Evolutionary conservation across 37 sponge, comb jelly and placozoan genomes (phyloP).

Genomic region (Spongia lamella): DNA sequence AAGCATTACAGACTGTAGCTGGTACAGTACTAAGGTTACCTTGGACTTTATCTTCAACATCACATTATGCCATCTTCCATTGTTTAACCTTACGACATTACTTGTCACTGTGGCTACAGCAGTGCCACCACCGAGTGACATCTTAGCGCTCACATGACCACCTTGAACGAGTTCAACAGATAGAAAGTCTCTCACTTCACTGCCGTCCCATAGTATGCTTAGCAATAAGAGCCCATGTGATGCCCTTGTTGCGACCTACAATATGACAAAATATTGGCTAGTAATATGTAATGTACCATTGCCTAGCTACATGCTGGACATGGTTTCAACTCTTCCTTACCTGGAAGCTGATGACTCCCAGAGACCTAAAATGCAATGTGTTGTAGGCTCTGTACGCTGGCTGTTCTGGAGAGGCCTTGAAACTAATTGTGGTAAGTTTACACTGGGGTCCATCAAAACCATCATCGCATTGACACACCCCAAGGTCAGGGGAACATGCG

Average conservation of each 20-base stretch:
- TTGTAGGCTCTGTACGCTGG: constrained; percentile 49
- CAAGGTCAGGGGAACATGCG: background rate
- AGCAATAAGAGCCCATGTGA: constrained; percentile 41
- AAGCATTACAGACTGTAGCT: too few relatives aligned
- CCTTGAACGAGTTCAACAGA: constrained; percentile 36
- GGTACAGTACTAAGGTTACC: too few relatives aligned
- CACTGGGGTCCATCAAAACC: background rate
- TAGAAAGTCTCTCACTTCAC: constrained; percentile 33
- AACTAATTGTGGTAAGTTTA: constrained; percentile 33
- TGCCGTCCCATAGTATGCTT: constrained; percentile 46
- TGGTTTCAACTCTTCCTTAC: too few relatives aligned
- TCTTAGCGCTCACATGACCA: constrained; percentile 24
- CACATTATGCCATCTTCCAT: constrained; percentile 62
- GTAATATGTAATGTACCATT: too few relatives aligned
- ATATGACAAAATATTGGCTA: too few relatives aligned
- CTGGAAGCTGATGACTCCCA: constrained; percentile 18
- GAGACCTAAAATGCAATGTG: constrained; percentile 17
- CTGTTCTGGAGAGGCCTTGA: constrained; percentile 16
- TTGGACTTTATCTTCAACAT: constrained; percentile 27
- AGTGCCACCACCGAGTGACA: constrained; percentile 43
- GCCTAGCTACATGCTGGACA: too few relatives aligned
- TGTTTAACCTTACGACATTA: constrained; percentile 16
- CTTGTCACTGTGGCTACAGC: constrained; percentile 5
- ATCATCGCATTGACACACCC: constrained; percentile 14
- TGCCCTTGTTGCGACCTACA: constrained; percentile 39